A percentile compares a stretch with the other conserved stretches of the same genome.
Conservation (phyloP, 2,888 invertebrate species). For the Pandemis heparana region DNA sequence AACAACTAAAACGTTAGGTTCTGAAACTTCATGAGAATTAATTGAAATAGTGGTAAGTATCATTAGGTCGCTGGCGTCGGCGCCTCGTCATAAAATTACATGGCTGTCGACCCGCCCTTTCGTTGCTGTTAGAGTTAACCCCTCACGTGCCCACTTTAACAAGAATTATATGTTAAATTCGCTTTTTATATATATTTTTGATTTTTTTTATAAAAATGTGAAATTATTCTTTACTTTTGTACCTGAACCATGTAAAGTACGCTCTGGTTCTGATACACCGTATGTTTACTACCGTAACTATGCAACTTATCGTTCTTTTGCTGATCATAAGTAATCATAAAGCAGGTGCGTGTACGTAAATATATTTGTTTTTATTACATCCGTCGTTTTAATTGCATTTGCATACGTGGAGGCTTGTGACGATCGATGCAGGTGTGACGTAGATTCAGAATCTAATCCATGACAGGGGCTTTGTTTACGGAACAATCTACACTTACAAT, state of each 20-base stretch:
- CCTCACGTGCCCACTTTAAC: neutral
- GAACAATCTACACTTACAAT: neutral
- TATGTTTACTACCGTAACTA: neutral
- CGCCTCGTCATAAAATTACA: neutral
- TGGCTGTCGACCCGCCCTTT: neutral
- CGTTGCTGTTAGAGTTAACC: neutral
- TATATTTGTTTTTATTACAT: constrained; percentile 17
- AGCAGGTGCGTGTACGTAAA: neutral
- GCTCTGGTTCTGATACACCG: neutral
- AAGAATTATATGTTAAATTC: neutral
- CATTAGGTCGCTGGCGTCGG: neutral
- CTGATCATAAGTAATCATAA: neutral
- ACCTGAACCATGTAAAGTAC: neutral
- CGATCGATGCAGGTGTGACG: neutral
- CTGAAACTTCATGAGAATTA: neutral
- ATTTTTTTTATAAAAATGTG: neutral
- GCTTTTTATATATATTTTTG: neutral
- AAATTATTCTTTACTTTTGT: neutral
- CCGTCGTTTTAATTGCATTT: constrained; percentile 1
- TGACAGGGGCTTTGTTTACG: neutral
- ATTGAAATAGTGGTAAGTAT: neutral
- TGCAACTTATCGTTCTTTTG: neutral
- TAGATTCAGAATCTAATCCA: neutral
- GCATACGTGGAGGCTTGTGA: neutral
- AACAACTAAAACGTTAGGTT: neutral